phyloP scores from a whole-genome alignment of 2,888 invertebrate genomes.

The Gnatocerus cornutus region DNA sequence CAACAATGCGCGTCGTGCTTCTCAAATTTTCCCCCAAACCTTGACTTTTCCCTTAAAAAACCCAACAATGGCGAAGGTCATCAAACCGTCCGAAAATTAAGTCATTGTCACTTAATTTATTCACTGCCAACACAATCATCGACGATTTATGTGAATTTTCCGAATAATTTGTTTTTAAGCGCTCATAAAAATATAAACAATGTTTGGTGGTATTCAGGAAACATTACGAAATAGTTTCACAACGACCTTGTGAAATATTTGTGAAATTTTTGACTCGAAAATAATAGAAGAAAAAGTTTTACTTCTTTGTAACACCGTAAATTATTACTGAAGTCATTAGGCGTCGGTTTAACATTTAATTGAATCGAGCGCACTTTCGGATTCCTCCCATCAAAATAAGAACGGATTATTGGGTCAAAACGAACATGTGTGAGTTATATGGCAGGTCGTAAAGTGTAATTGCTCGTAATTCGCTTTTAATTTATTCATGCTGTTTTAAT shows the following conservation, averaged over 20 bases:
- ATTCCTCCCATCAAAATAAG: conserved; percentile 28
- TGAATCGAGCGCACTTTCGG: conserved; percentile 27
- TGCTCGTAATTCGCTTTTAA: conserved; percentile 21
- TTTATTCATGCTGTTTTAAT: conserved; percentile 24
- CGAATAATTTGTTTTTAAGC: conserved; percentile 1
- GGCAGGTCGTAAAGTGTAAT: conserved; percentile 30
- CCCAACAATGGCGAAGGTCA: conserved; percentile 5
- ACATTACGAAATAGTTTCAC: conserved; percentile 15
- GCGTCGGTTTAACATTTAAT: conserved; percentile 25
- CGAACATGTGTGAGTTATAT: conserved; percentile 26
- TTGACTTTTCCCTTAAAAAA: conserved; percentile 22
- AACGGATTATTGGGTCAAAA: conserved; percentile 35
- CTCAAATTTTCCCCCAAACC: conserved; percentile 3
- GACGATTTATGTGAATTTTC: neutral
- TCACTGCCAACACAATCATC: conserved; percentile 14
- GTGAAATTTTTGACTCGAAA: conserved; percentile 14
- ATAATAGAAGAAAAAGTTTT: neutral
- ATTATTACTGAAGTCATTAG: conserved; percentile 25
- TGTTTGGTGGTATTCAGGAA: conserved; percentile 3
- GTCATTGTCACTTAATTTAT: conserved; percentile 37
- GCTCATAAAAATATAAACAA: neutral
- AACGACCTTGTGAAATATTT: conserved; percentile 24
- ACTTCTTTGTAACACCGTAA: conserved; percentile 1
- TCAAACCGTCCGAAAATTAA: conserved; percentile 24
- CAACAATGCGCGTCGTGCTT: conserved; percentile 10